These are phyloP conservation scores for Trichomycterus rosablanca DNA, from an alignment of 2,113 vertebrate species.

Conservation along the genomic window DNA sequence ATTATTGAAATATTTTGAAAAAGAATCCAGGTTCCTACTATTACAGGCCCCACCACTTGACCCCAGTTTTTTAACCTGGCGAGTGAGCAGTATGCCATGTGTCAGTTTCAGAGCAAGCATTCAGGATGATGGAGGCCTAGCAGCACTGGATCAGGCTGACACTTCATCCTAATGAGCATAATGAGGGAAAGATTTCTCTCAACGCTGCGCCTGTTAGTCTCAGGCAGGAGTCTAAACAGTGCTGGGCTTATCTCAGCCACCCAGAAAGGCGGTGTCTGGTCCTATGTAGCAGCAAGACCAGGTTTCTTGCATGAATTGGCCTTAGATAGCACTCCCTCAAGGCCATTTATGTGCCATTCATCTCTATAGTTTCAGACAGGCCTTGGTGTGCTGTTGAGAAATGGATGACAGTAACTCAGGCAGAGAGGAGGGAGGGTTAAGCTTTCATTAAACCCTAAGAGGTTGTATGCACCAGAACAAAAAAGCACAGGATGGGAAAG, in stretches of 20 bases:
- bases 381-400: slow-evolving; percentile 39
- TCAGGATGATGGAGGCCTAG: slow-evolving; percentile 16
- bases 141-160: slow-evolving; percentile 12
- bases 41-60: slow-evolving; percentile 34
- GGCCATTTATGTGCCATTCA: slow-evolving; percentile 46
- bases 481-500: background rate
- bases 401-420: slow-evolving; percentile 43
- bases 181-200: slow-evolving; percentile 44
- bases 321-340: slow-evolving; percentile 45
- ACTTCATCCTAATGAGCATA: slow-evolving; percentile 40
- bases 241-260: slow-evolving; percentile 40
- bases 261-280: slow-evolving; percentile 41
- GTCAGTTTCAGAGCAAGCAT: slow-evolving; percentile 24
- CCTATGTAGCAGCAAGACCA: slow-evolving; percentile 29
- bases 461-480: slow-evolving; percentile 21
- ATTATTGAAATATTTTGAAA: slow-evolving; percentile 44
- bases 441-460: slow-evolving; percentile 46
- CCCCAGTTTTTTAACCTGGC: slow-evolving; percentile 31
- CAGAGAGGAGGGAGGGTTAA: slow-evolving; percentile 34
- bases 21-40: slow-evolving; percentile 34
- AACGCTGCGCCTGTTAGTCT: slow-evolving; percentile 33
- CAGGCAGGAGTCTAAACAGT: slow-evolving; percentile 47
- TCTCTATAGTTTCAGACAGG: slow-evolving; percentile 47
- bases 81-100: slow-evolving; percentile 45
- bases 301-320: slow-evolving; percentile 36